phyloP scores from a whole-genome alignment of 2,888 invertebrate species.

The Athalia cordata region DNA sequence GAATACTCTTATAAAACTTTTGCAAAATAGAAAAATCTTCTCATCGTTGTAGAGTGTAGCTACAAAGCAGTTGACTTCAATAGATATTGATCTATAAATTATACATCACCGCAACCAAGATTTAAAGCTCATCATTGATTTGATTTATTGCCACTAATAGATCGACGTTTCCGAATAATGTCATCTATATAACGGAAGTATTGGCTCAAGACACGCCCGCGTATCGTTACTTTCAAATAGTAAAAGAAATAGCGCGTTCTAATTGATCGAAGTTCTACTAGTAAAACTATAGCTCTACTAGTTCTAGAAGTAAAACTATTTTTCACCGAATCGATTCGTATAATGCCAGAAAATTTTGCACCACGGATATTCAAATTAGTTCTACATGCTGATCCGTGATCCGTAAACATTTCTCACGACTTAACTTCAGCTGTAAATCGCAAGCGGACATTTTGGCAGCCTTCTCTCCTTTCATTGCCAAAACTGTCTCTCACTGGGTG shows the following conservation, averaged over 20 bases:
- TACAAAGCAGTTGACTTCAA: slow-evolving; percentile 1
- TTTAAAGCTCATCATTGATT: slow-evolving; percentile 3
- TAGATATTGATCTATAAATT: background rate
- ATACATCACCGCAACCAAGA: background rate
- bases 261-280: too few species aligned
- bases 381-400: background rate
- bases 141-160: slow-evolving; percentile 11
- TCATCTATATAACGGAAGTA: background rate
- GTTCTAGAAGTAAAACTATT: too few species aligned
- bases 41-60: background rate
- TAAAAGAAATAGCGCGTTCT: too few species aligned
- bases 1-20: slow-evolving; percentile 8
- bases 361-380: background rate
- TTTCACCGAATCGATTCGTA: background rate
- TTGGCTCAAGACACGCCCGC: background rate
- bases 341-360: background rate
- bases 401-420: slow-evolving; percentile 20
- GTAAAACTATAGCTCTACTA: too few species aligned
- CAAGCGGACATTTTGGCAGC: slow-evolving; percentile 24
- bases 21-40: background rate
- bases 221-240: too few species aligned
- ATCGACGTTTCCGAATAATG: background rate
- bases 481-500: slow-evolving; percentile 17
- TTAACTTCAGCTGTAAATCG: slow-evolving; percentile 11
- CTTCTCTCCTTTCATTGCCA: slow-evolving; percentile 12